Evolutionary conservation across 2,113 vertebrate species (phyloP).

Genomic region (Scomber japonicus): DNA sequence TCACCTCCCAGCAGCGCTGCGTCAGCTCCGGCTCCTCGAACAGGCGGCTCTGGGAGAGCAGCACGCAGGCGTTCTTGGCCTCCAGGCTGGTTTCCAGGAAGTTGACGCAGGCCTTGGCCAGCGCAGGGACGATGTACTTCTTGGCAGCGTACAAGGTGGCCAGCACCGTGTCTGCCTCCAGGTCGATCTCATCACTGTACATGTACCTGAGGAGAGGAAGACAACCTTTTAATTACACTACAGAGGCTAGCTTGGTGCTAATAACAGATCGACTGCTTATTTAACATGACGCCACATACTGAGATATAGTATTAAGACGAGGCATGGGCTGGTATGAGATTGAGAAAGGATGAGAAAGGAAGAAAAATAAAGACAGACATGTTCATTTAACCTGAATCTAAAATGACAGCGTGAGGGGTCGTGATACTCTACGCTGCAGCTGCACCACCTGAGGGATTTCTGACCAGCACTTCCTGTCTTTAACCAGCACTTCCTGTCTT

Average conservation of each 20-base stretch:
- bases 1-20: constrained; percentile 98
- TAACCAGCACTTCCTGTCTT: too few relatives aligned
- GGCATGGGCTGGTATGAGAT: too few relatives aligned
- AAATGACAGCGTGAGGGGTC: too few relatives aligned
- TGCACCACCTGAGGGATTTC: too few relatives aligned
- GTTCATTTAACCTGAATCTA: too few relatives aligned
- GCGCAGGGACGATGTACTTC: constrained; percentile 95
- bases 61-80: constrained; percentile 94
- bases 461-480: too few relatives aligned
- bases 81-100: constrained; percentile 98
- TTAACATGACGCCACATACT: too few relatives aligned
- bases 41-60: constrained; percentile 97
- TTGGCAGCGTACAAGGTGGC: constrained; percentile 97
- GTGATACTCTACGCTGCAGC: too few relatives aligned
- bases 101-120: constrained; percentile 95
- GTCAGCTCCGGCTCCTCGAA: constrained; percentile 97
- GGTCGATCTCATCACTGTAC: constrained; percentile 97
- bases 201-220: constrained; percentile 88
- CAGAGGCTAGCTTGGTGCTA: neutral
- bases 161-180: constrained; percentile 97
- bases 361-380: too few relatives aligned
- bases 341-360: too few relatives aligned
- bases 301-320: neutral
- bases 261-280: neutral
- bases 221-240: neutral